Conservation (phyloP, 2,113 vertebrate species). For the Albula goreensis region DNA sequence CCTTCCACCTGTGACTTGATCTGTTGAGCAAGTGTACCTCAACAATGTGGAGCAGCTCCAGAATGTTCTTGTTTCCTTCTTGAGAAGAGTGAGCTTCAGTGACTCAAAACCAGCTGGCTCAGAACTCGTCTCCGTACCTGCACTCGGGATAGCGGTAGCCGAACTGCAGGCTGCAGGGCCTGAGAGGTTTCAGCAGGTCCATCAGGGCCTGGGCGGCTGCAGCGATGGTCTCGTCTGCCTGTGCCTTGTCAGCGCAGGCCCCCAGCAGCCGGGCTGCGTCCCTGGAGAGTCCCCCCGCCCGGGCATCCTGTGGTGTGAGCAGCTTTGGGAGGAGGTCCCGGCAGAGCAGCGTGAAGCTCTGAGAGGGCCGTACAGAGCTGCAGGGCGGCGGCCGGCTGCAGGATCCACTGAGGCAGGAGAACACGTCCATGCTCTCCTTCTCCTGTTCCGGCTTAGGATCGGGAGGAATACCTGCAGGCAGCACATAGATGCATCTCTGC, state of each 20-base stretch:
- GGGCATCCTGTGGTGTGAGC: conserved; percentile 55
- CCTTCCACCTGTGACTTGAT: too few species aligned
- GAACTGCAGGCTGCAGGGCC: conserved; percentile 70
- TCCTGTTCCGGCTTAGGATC: conserved; percentile 26
- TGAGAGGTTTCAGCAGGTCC: conserved; percentile 65
- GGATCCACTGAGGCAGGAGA: conserved; percentile 74
- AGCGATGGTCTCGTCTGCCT: conserved; percentile 13
- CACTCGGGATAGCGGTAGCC: conserved; percentile 83
- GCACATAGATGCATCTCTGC: conserved; percentile 2
- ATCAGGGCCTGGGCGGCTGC: conserved; percentile 53
- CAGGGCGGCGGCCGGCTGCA: conserved; percentile 68
- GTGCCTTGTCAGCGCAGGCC: conserved; percentile 47
- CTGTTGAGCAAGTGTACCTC: too few species aligned
- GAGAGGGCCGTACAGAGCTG: conserved; percentile 59
- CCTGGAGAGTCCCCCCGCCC: conserved; percentile 33
- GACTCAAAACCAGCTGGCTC: background rate
- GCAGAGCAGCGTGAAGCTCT: conserved; percentile 72
- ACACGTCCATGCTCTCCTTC: conserved; percentile 66
- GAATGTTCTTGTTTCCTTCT: too few species aligned
- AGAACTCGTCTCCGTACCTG: conserved; percentile 64
- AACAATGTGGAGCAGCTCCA: too few species aligned
- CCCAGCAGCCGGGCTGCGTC: conserved; percentile 57
- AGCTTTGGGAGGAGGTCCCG: conserved; percentile 68
- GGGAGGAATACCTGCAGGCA: conserved; percentile 59
- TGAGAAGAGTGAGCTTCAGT: too few species aligned